phyloP scores from a whole-genome alignment of 2,113 vertebrate genomes.

The Athene noctua region DNA sequence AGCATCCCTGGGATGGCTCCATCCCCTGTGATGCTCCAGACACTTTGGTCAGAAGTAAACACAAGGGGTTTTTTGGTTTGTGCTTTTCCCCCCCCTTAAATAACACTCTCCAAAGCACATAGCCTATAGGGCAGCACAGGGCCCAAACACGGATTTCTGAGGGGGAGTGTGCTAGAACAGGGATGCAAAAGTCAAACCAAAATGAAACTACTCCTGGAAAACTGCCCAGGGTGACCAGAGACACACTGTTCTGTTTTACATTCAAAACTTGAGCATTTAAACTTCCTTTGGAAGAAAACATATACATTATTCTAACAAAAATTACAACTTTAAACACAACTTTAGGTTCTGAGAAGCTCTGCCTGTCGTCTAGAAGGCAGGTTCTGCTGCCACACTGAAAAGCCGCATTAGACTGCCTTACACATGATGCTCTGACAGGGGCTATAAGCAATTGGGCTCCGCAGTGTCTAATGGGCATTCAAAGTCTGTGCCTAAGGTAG shows the following conservation, averaged over 20 bases:
- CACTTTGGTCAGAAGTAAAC: background rate
- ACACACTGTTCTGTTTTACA: background rate
- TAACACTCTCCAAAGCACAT: background rate
- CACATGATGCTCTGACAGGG: rapidly evolving
- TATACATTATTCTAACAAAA: background rate
- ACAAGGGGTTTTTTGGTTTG: background rate
- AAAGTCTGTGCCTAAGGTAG: background rate
- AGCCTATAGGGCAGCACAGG: background rate
- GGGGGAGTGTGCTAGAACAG: background rate
- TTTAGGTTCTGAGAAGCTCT: background rate
- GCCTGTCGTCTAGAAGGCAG: background rate
- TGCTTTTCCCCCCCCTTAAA: background rate
- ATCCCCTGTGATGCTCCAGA: background rate
- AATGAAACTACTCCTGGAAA: background rate
- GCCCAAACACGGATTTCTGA: background rate
- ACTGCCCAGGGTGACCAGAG: background rate
- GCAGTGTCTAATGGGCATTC: rapidly evolving
- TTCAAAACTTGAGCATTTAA: background rate
- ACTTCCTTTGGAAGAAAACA: background rate
- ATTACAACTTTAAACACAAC: background rate
- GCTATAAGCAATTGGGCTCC: background rate
- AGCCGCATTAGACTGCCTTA: rapidly evolving
- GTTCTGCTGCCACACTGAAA: background rate
- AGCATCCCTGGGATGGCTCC: background rate
- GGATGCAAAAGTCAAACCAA: background rate